A percentile compares a stretch with the other conserved stretches of the same genome.
Evolutionary conservation across 2,888 invertebrate genomes (phyloP).

Genomic region (Cecidostiba fungosa): DNA sequence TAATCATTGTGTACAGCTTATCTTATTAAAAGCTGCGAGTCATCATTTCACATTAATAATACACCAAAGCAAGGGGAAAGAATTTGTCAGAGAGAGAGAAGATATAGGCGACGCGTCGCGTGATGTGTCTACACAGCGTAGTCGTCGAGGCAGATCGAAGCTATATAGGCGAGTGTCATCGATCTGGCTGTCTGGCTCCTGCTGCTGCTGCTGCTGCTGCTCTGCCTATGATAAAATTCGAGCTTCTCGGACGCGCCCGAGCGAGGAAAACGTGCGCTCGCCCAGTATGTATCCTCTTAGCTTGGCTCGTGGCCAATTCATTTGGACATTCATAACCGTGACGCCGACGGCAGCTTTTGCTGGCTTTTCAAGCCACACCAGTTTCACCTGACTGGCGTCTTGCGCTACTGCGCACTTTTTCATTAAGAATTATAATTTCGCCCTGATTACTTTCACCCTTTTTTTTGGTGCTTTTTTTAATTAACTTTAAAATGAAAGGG

Average conservation of each 20-base stretch:
- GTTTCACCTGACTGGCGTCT: background rate
- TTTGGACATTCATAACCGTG: conserved; percentile 76
- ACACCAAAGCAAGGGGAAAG: too few relatives aligned
- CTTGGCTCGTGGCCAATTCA: conserved; percentile 72
- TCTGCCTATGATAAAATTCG: conserved; percentile 7
- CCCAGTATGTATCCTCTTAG: background rate
- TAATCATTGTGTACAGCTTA: too few relatives aligned
- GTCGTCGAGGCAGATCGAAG: background rate
- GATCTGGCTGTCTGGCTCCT: background rate
- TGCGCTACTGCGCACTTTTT: background rate
- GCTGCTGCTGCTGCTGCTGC: background rate
- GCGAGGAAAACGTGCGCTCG: background rate
- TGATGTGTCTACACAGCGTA: too few relatives aligned
- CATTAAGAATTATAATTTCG: background rate
- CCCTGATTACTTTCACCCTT: background rate
- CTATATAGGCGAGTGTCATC: background rate
- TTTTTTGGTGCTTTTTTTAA: background rate
- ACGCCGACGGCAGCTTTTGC: background rate
- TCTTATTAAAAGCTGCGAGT: too few relatives aligned
- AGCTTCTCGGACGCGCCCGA: conserved; percentile 10
- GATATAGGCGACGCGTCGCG: too few relatives aligned
- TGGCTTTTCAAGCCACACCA: conserved; percentile 3
- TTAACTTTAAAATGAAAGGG: background rate
- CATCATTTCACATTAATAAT: too few relatives aligned
- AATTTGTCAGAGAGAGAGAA: too few relatives aligned